phyloP scores from a whole-genome alignment of 30 jellyfish, hydroid and myxozoan genomes.

The Cassiopea andromeda region DNA sequence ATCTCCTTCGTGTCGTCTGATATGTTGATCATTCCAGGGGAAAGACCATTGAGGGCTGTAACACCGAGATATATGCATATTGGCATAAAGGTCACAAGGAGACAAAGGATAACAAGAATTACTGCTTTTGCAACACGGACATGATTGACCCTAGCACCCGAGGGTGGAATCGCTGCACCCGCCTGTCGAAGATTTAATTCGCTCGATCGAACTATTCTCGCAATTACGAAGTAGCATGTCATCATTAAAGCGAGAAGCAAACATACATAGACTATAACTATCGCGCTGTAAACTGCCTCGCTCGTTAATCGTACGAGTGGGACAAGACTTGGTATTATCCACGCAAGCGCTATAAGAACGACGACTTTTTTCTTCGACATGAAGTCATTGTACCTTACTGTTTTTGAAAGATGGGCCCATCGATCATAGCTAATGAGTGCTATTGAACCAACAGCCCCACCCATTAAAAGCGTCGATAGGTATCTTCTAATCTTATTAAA shows the following conservation, averaged over 20 bases:
- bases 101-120: slow-evolving; percentile 9
- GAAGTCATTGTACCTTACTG: slow-evolving; percentile 34
- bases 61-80: slow-evolving; percentile 38
- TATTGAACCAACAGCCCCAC: slow-evolving; percentile 77
- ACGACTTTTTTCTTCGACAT: slow-evolving; percentile 61
- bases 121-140: slow-evolving; percentile 55
- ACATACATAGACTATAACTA: slow-evolving; percentile 27
- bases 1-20: slow-evolving; percentile 29
- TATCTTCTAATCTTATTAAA: slow-evolving; percentile 57
- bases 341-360: slow-evolving; percentile 38
- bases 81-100: slow-evolving; percentile 35
- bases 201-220: slow-evolving; percentile 25
- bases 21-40: slow-evolving; percentile 2
- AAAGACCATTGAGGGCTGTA: slow-evolving; percentile 24
- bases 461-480: slow-evolving; percentile 68
- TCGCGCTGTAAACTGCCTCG: slow-evolving; percentile 40
- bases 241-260: slow-evolving; percentile 33
- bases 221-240: slow-evolving; percentile 43
- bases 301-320: slow-evolving; percentile 68
- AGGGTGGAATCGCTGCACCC: background rate
- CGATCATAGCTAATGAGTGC: slow-evolving; percentile 81
- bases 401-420: slow-evolving; percentile 63
- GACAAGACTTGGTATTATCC: slow-evolving; percentile 79
- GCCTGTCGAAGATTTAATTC: background rate
- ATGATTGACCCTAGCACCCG: background rate